A percentile compares a stretch with the other conserved stretches of the same genome.
Evolutionary conservation across 2,888 invertebrate genomes (phyloP).

Genomic region (Andrena hattorfiana): DNA sequence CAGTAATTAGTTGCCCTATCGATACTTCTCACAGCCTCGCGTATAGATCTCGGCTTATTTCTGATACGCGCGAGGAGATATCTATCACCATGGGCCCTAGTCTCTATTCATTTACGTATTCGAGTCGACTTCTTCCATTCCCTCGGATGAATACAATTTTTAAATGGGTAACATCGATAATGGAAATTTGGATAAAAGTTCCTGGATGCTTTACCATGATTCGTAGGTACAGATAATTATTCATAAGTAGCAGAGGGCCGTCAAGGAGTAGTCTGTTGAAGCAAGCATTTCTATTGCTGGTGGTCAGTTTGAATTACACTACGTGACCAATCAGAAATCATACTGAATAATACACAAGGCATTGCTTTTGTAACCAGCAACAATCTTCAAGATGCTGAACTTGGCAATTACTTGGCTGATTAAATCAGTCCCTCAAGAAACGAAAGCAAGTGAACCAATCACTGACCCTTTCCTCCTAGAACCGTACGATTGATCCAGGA

Average conservation of each 20-base stretch:
- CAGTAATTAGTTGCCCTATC: slow-evolving; percentile 48
- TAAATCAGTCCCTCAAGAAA: not conserved
- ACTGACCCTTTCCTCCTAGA: not conserved
- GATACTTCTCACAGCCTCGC: not conserved
- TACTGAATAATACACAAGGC: slow-evolving; percentile 18
- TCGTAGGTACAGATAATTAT: not conserved
- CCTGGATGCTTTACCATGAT: no score
- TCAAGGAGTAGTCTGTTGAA: slow-evolving; percentile 8
- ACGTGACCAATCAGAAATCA: slow-evolving; percentile 23
- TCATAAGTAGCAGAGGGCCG: not conserved
- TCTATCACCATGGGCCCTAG: not conserved
- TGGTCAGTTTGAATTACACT: slow-evolving; percentile 24
- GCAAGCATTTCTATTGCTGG: slow-evolving; percentile 19
- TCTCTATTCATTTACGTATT: not conserved
- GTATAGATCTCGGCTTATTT: not conserved
- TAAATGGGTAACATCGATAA: not conserved
- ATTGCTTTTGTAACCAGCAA: slow-evolving; percentile 20
- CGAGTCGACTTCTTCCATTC: not conserved
- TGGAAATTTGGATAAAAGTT: not conserved
- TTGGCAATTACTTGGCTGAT: not conserved
- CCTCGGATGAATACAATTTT: not conserved
- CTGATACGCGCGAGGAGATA: not conserved
- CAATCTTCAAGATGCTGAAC: not conserved
- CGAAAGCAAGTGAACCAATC: not conserved
- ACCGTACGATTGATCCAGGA: not conserved